Evolutionary conservation across 1,140 invertebrate species (phyloP), one percentile per base, ranked within the genome.

Genomic region (Hyphantria cunea): DNA sequence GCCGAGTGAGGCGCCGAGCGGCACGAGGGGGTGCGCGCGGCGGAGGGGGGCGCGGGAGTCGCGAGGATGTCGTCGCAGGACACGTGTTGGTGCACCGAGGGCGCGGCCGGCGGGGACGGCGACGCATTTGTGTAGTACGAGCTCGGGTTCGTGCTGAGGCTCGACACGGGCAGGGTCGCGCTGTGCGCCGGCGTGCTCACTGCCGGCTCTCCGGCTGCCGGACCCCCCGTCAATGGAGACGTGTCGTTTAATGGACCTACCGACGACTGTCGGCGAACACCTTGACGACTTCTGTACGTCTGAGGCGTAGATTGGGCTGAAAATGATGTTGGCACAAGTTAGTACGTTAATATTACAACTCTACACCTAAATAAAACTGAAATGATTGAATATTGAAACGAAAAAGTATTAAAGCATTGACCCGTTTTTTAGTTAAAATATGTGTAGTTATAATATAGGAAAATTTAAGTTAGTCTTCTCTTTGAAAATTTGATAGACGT

Each of bases 201-300:
- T 3, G 79, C 83, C 5, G 86, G 68, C 66, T 89, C 86, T 15
- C 85, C 80, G 51, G 80, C 78, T n/a, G 68, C 78, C 9, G 68
- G 68, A 54, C 76, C 74, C 58, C 84, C 72, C 64, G 91, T 86
- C 78, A 92, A 66, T 68, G 90, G 82, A n/a, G 91, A 87, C 39
- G 86, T 90, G 68, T 92, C 91, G 51, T 91, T 88, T 44, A 92
- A 80, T 0, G 92, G 89, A 5, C 92, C 93, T 54, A 92, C 90
- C 0, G 92, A 93, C 2, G 93, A 93, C 69, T 93, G 93, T 14
- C 93, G 88, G 6, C 93, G 86, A n/a, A 93, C 92, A 0, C 82
- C 85, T 12, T 91, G 92, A 11, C 92, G 80, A 47, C 92, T 87
- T 52, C 92, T 81, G 53, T 92, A 92, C 47, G 92, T 91, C 70